phyloP scores from a whole-genome alignment of 2,888 invertebrate species.

The Deilephila porcellus region DNA sequence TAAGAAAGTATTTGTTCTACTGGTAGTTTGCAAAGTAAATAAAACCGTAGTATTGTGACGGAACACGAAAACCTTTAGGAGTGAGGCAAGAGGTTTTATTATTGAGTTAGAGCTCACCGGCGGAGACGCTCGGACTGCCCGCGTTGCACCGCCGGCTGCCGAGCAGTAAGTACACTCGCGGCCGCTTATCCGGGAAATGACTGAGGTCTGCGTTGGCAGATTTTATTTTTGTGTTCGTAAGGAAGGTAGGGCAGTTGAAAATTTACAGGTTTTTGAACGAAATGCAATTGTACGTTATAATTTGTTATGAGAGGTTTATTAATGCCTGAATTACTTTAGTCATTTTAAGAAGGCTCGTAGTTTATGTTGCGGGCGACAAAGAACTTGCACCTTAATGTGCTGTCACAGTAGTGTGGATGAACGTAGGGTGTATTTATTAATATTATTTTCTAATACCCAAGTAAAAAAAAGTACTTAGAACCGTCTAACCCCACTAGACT shows the following conservation, averaged over 20 bases:
- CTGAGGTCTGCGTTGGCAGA: conserved; percentile 26
- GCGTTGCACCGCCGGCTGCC: conserved; percentile 62
- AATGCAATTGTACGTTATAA: too few relatives aligned
- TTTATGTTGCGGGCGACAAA: too few relatives aligned
- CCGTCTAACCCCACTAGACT: too few relatives aligned
- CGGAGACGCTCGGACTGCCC: conserved; percentile 57
- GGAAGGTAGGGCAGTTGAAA: background rate
- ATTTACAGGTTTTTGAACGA: too few relatives aligned
- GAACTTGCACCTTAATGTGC: too few relatives aligned
- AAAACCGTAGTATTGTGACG: conserved; percentile 29
- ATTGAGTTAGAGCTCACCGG: conserved; percentile 74
- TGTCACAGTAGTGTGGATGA: too few relatives aligned
- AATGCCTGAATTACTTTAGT: too few relatives aligned
- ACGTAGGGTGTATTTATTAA: too few relatives aligned
- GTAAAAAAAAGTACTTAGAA: too few relatives aligned
- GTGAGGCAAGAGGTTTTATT: conserved; percentile 75
- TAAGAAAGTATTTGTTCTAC: background rate
- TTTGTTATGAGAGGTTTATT: too few relatives aligned
- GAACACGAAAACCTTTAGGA: conserved; percentile 67
- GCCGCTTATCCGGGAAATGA: conserved; percentile 28
- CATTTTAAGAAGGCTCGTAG: too few relatives aligned
- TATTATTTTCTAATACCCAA: too few relatives aligned
- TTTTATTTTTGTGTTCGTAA: conserved; percentile 12
- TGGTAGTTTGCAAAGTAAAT: background rate
- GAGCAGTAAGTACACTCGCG: conserved; percentile 10